Evolutionary conservation across 64 coral and sea anemone genomes (phyloP), one percentile per base, ranked within the genome.

Genomic region (Montipora efflorescens): DNA sequence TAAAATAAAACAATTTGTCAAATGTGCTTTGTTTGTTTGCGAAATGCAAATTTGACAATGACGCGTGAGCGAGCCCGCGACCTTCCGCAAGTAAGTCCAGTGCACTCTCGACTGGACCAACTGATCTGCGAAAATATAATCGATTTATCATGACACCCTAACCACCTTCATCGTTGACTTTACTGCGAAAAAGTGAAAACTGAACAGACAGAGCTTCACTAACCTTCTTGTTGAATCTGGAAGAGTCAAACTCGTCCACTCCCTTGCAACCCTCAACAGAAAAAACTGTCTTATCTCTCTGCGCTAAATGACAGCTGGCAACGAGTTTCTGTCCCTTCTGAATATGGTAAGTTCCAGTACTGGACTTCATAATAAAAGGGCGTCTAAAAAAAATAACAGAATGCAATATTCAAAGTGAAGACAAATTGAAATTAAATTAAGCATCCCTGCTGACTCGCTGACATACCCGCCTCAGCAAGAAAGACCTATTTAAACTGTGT

Each of bases 291-390:
- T 87, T 84, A 67, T 97, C 96, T 78, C 96, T 87, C 84, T 97
- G 96, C 1, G 96, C 96, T 12, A 95, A 50, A 59, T 97, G 96
- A 78, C 96, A 97, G 44, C 91, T 97, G 18, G 89, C 93, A 18
- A 97, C 79, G 46, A 97, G 12, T 61, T 90, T 88, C 19, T 97
- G 89, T 8, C 89, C 89, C 57, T 92, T 50, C 18, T 57, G 71
- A 78, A 97, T 92, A 64, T 92, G 90, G 80, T 82, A 97, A 45
- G 91, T 94, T 43, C 93, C 93, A 79, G 89, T 84, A 58, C 80
- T 92, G 20, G 96, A 88, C 18, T 95, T 85, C 21, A 97, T 79
- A 67, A 95, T 74, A 64, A 97, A 97, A 23, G 78, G 80, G 77
- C 83, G 92, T 72, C 96, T 97, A 76, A 11, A 23, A 80, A 43